Evolutionary conservation across 1,140 invertebrate genomes (phyloP).

Genomic region (Nylanderia fulva): DNA sequence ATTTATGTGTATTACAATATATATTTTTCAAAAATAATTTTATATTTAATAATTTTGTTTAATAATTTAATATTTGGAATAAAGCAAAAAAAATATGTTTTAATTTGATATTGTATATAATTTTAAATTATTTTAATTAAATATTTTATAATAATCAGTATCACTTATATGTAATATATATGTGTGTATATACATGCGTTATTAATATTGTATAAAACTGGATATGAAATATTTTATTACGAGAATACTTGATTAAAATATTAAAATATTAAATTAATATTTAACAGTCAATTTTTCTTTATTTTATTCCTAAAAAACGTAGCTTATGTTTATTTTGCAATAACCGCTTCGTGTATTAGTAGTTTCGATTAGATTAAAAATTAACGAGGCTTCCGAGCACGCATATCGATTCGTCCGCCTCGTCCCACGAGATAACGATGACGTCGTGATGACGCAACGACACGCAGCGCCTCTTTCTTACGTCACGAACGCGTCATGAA

Average conservation of each 20-base stretch:
- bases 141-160: too few species aligned
- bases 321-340: background rate
- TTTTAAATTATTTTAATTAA: too few species aligned
- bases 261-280: background rate
- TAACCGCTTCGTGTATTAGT: background rate
- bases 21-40: too few species aligned
- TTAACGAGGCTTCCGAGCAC: background rate
- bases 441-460: conserved; percentile 29
- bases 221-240: background rate
- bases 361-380: background rate
- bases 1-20: too few species aligned
- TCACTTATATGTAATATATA: too few species aligned
- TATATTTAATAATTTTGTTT: too few species aligned
- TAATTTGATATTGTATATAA: background rate
- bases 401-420: conserved; percentile 2
- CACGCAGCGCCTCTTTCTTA: background rate
- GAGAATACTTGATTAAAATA: background rate
- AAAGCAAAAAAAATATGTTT: background rate
- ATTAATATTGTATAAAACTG: too few species aligned
- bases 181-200: too few species aligned
- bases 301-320: background rate
- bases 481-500: conserved; percentile 2
- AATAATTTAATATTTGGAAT: too few species aligned
- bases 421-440: conserved; percentile 29
- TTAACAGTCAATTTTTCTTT: too few species aligned